phyloP scores from a whole-genome alignment of 2,797 vertebrate species.

The Myiotriccus ornatus region DNA sequence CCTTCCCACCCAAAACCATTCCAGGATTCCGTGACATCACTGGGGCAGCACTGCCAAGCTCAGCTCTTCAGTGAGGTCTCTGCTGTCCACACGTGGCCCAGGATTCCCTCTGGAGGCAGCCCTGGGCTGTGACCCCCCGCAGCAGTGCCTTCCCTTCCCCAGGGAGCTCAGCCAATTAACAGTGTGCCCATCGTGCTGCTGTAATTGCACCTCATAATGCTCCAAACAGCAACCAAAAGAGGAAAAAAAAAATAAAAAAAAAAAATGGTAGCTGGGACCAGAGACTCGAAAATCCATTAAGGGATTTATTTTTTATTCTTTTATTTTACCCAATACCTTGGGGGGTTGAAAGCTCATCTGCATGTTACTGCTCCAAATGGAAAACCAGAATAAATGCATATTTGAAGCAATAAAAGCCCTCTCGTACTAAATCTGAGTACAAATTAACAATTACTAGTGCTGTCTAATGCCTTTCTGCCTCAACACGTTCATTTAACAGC shows the following conservation, averaged over 20 bases:
- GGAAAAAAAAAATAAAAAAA: not conserved
- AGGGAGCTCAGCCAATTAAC: not conserved
- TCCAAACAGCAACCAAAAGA: not conserved
- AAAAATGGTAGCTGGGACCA: not conserved
- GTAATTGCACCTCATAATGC: not conserved
- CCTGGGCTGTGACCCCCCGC: fast-evolving
- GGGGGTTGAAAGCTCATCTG: constrained; percentile 58
- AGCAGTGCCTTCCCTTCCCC: not conserved
- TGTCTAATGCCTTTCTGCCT: constrained; percentile 65
- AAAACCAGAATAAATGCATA: constrained; percentile 61
- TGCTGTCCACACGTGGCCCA: fast-evolving
- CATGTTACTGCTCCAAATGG: constrained; percentile 41
- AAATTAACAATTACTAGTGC: constrained; percentile 68
- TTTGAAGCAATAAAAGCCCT: constrained; percentile 64
- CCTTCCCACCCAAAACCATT: not conserved
- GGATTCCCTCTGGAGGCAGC: not conserved
- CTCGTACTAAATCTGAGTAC: constrained; percentile 60
- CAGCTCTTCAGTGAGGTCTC: fast-evolving
- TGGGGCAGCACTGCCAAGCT: not conserved
- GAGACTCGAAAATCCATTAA: constrained; percentile 51
- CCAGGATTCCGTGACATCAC: too few relatives aligned
- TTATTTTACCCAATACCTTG: constrained; percentile 51
- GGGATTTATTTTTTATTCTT: constrained; percentile 20
- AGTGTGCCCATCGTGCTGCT: not conserved
- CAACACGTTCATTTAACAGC: constrained; percentile 60